A percentile compares a stretch with the other conserved stretches of the same genome.
Conservation (phyloP, 2,113 vertebrate species). For the Oryzias melastigma region DNA sequence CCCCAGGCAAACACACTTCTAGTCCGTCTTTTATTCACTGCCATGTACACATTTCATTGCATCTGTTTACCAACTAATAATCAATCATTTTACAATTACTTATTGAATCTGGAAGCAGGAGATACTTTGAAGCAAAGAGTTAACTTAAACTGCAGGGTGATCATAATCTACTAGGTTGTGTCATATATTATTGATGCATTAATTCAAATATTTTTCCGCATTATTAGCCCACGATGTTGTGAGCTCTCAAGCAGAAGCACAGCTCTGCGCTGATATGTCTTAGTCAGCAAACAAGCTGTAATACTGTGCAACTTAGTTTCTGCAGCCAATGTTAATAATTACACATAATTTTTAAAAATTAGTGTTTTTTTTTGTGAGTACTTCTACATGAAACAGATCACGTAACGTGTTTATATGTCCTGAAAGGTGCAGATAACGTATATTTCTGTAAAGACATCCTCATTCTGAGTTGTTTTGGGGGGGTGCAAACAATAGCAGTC, state of each 20-base stretch:
- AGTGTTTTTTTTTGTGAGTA: background rate
- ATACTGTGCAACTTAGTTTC: background rate
- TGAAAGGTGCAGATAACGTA: background rate
- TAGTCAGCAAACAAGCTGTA: conserved; percentile 13
- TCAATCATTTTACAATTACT: background rate
- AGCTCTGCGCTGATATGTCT: conserved; percentile 2
- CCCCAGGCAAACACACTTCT: conserved; percentile 1
- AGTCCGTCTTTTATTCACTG: background rate
- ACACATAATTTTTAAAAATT: too few relatives aligned
- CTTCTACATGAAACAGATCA: background rate
- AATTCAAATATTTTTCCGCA: conserved; percentile 21
- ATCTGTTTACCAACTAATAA: too few relatives aligned
- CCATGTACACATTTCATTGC: background rate
- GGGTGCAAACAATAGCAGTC: conserved; percentile 3
- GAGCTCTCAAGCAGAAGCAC: conserved; percentile 1
- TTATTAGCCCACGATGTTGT: conserved; percentile 8
- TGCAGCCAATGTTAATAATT: background rate
- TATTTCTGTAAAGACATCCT: background rate
- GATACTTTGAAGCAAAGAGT: background rate
- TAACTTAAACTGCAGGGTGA: conserved; percentile 6
- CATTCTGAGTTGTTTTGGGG: background rate
- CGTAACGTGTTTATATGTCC: too few relatives aligned
- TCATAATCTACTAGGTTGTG: conserved; percentile 26
- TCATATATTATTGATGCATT: conserved; percentile 45
- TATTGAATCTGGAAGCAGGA: background rate